Percentiles rank a stretch among this genome's conserved stretches.
Evolutionary conservation across 2,797 vertebrate species (phyloP).

Genomic region (Siniperca undulata): DNA sequence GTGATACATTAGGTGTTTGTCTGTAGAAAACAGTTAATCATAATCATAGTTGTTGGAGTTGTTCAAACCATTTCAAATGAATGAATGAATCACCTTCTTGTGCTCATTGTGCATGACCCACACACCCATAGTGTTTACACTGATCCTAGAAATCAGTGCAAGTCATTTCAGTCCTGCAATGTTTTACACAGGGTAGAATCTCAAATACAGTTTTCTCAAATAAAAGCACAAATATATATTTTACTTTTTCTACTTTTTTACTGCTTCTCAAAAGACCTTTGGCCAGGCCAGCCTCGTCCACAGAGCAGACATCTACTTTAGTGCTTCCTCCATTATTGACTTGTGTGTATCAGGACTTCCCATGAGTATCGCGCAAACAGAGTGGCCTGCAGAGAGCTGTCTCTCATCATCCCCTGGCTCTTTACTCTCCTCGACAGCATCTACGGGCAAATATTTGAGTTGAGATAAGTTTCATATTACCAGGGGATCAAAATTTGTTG

Average conservation of each 20-base stretch:
- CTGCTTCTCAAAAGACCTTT: slow-evolving; percentile 4
- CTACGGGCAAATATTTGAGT: slow-evolving; percentile 79
- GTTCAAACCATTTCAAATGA: slow-evolving; percentile 8
- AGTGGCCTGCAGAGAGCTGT: slow-evolving; percentile 75
- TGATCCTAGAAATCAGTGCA: not conserved
- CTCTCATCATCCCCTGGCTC: slow-evolving; percentile 69
- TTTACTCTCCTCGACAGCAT: slow-evolving; percentile 79
- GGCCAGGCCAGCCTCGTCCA: slow-evolving; percentile 14
- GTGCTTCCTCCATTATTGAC: slow-evolving; percentile 74
- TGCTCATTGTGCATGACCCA: not conserved
- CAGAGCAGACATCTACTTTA: slow-evolving; percentile 42
- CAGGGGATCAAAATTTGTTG: slow-evolving; percentile 63
- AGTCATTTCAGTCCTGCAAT: not conserved
- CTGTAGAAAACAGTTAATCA: not conserved
- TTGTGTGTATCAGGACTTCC: slow-evolving; percentile 75
- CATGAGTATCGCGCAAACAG: slow-evolving; percentile 78
- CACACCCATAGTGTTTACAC: not conserved
- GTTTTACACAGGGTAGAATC: not conserved
- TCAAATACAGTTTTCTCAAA: not conserved
- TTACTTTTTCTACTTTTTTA: too few relatives aligned
- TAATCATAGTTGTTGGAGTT: not conserved
- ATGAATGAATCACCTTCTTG: not conserved
- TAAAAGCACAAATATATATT: not conserved
- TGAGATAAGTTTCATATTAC: slow-evolving; percentile 79
- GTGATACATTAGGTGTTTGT: not conserved